Percentiles rank a stretch among this genome's conserved stretches.
These are phyloP conservation scores for Podarcis lilfordi DNA, from an alignment of 2,797 vertebrate species.

Conservation along the genomic window DNA sequence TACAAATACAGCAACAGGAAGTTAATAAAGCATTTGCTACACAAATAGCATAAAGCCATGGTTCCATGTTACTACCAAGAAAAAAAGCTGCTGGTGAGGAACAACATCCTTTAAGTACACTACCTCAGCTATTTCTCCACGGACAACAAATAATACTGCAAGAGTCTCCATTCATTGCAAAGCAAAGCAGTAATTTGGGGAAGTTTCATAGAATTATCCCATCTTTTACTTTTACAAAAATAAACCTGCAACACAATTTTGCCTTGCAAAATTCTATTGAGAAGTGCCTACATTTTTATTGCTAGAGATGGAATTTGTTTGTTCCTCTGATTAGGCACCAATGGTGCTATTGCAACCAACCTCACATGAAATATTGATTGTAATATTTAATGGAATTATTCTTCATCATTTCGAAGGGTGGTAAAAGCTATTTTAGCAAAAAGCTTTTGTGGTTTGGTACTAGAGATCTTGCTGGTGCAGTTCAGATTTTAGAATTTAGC, in stretches of 20 bases:
- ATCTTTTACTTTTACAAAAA: not conserved
- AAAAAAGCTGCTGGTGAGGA: not conserved
- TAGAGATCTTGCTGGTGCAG: not conserved
- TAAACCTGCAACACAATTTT: not conserved
- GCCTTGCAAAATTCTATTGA: not conserved
- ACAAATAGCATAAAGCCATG: not conserved
- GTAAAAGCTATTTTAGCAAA: conserved; percentile 1
- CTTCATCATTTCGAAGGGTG: not conserved
- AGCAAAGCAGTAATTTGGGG: not conserved
- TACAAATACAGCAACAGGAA: not conserved
- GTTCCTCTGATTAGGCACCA: not conserved
- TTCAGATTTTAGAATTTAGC: not conserved
- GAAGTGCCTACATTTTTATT: not conserved
- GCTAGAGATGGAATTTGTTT: not conserved
- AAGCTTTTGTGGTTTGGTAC: conserved; percentile 3
- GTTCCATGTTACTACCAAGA: not conserved
- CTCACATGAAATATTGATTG: conserved; percentile 10
- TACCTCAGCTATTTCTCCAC: not conserved
- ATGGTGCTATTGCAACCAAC: not conserved
- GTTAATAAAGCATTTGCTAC: not conserved
- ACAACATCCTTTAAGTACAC: not conserved
- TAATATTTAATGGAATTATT: not conserved
- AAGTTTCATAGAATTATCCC: not conserved
- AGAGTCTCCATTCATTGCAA: not conserved
- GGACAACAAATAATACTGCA: not conserved